phyloP scores from a whole-genome alignment of 2,113 vertebrate species.

The Chitala chitala region DNA sequence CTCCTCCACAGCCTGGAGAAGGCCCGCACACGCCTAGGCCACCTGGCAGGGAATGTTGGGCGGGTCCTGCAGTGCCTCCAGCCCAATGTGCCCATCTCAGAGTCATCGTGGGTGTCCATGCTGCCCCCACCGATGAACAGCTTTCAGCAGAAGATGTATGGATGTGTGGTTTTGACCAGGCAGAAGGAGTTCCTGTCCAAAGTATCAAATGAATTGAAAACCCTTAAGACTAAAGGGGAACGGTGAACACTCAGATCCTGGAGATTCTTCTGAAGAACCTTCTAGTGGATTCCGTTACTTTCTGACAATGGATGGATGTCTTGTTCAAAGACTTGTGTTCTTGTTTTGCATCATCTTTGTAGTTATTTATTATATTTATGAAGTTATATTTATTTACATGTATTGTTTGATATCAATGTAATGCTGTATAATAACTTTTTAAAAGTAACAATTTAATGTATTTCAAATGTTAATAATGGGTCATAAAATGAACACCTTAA shows the following conservation, averaged over 20 bases:
- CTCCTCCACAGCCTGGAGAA: conserved; percentile 34
- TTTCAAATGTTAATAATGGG: neutral
- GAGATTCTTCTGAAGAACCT: neutral
- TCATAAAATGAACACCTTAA: no score
- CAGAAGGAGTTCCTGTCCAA: conserved; percentile 52
- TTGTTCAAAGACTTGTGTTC: neutral
- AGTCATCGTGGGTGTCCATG: conserved; percentile 43
- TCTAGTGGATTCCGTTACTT: conserved; percentile 4
- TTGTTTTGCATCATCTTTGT: neutral
- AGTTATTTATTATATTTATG: conserved; percentile 8
- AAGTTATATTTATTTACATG: neutral
- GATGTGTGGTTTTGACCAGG: conserved; percentile 59
- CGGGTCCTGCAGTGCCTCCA: conserved; percentile 46
- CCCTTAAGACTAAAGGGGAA: conserved; percentile 37
- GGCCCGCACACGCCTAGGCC: neutral
- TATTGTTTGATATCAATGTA: neutral
- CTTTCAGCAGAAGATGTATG: conserved; percentile 69
- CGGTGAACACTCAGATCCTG: conserved; percentile 35
- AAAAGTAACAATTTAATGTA: conserved; percentile 2
- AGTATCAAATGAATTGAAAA: conserved; percentile 45
- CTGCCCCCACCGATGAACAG: conserved; percentile 51
- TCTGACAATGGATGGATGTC: neutral
- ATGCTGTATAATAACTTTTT: neutral
- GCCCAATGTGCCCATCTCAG: conserved; percentile 54
- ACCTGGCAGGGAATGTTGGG: conserved; percentile 32